Evolutionary conservation across 92 coral and sea anemone species (phyloP).

Genomic region (Porites divaricata): DNA sequence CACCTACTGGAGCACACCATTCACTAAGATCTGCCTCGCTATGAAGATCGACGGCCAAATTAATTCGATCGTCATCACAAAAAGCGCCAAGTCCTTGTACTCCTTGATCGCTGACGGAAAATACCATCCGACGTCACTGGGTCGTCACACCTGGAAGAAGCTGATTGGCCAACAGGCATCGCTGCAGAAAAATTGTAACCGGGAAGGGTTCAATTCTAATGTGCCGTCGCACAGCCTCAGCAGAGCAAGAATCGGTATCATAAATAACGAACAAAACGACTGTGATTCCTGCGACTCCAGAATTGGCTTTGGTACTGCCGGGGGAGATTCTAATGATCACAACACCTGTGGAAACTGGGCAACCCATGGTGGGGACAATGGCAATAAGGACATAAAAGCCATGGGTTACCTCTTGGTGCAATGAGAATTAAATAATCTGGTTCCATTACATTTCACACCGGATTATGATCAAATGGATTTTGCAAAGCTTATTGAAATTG

Average conservation of each 20-base stretch:
- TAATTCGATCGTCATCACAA: slow-evolving; percentile 3
- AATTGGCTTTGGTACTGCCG: no score
- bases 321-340: slow-evolving; percentile 11
- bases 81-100: neutral
- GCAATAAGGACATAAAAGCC: slow-evolving; percentile 13
- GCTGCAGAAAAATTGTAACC: neutral
- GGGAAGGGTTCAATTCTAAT: neutral
- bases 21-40: neutral
- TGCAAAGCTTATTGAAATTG: no score
- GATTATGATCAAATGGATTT: no score
- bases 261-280: neutral
- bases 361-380: neutral
- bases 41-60: neutral
- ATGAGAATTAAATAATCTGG: neutral
- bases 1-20: neutral
- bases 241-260: neutral
- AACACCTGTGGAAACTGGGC: slow-evolving; percentile 40
- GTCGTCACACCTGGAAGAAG: neutral
- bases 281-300: neutral
- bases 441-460: no score
- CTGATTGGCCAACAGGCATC: neutral
- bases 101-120: slow-evolving; percentile 7
- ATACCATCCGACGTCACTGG: neutral
- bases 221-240: neutral
- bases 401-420: slow-evolving; percentile 38